These are phyloP conservation scores for Theristus sp. DNA, from an alignment of 2,888 invertebrate genomes.

Conservation along the genomic window DNA sequence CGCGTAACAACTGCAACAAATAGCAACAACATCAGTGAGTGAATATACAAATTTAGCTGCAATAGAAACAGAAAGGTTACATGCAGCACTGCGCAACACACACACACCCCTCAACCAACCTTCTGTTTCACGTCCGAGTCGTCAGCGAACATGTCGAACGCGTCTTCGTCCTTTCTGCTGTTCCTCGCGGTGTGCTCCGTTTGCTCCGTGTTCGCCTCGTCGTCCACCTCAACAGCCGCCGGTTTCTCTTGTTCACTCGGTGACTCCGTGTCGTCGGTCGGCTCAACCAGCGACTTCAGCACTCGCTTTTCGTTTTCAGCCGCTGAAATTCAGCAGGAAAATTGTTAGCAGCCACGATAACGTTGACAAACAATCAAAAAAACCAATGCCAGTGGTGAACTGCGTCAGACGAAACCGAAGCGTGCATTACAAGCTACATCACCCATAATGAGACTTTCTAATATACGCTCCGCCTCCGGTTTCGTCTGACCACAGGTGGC, in stretches of 20 bases:
- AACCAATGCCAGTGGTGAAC: too few relatives aligned
- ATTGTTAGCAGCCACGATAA: too few relatives aligned
- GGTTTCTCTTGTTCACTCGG: constrained; percentile 8
- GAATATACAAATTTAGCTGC: not conserved
- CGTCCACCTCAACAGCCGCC: constrained; percentile 5
- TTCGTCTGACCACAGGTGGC: not conserved
- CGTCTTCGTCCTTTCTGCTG: not conserved
- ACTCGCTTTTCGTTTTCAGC: constrained; percentile 11
- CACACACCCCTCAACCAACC: too few relatives aligned
- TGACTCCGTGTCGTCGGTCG: constrained; percentile 17
- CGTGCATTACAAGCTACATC: too few relatives aligned
- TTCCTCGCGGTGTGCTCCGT: constrained; percentile 6
- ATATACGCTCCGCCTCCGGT: too few relatives aligned
- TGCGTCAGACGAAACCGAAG: too few relatives aligned
- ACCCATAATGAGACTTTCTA: too few relatives aligned
- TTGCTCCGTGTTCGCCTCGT: constrained; percentile 5
- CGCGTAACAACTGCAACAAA: constrained; percentile 3
- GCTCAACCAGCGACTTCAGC: constrained; percentile 12
- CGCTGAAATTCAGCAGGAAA: too few relatives aligned
- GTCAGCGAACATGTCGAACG: constrained; percentile 28
- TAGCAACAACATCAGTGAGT: not conserved
- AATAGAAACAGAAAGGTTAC: not conserved
- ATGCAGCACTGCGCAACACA: not conserved
- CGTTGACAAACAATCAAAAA: too few relatives aligned
- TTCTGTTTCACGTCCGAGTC: too few relatives aligned